These are phyloP conservation scores for Sesia apiformis DNA, from an alignment of 2,888 invertebrate species.

Conservation along the genomic window DNA sequence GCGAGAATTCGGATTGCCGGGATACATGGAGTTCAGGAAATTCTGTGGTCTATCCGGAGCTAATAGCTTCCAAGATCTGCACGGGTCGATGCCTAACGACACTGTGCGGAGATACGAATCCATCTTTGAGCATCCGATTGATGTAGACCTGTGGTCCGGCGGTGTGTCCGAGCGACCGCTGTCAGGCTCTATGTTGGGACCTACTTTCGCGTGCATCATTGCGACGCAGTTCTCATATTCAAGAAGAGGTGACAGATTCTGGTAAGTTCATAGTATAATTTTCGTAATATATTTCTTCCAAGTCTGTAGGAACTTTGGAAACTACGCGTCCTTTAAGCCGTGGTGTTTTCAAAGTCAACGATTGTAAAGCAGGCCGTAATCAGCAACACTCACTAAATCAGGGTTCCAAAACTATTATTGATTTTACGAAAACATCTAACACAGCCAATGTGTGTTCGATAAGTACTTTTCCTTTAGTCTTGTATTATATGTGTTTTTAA, in stretches of 20 bases:
- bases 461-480: too few species aligned
- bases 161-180: conserved; percentile 93
- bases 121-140: conserved; percentile 91
- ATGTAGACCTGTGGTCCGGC: conserved; percentile 96
- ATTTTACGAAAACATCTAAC: too few species aligned
- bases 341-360: too few species aligned
- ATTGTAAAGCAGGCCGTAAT: too few species aligned
- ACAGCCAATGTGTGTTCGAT: too few species aligned
- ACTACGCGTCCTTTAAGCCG: too few species aligned
- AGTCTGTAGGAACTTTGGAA: too few species aligned
- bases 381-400: too few species aligned
- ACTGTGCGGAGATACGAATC: conserved; percentile 87
- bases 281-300: neutral
- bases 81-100: conserved; percentile 91
- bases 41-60: conserved; percentile 90
- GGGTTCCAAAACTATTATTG: too few species aligned
- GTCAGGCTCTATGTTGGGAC: conserved; percentile 94
- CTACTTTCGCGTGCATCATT: conserved; percentile 94
- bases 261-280: conserved; percentile 67
- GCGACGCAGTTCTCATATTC: conserved; percentile 94
- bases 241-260: conserved; percentile 93
- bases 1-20: conserved; percentile 92
- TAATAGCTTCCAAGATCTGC: conserved; percentile 84
- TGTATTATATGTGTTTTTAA: too few species aligned
- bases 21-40: conserved; percentile 94